Base-by-base conservation (phyloP, 2,113 vertebrate genomes). In the Zosterops hypoxanthus region DNA sequence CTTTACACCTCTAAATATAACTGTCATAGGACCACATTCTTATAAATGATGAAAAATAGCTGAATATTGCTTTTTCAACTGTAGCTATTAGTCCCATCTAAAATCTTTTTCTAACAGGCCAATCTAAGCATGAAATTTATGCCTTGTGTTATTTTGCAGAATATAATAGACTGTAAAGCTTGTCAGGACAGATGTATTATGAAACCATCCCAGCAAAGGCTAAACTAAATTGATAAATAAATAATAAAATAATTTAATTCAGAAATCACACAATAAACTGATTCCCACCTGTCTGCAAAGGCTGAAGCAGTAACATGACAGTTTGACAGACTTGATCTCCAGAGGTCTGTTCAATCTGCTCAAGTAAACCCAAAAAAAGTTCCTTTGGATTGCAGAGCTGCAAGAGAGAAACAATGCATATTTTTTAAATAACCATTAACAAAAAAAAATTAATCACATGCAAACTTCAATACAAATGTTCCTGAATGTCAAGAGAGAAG, bases 351-450 rank as follows among this genome's bases (percentile, higher is more conserved):
- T 99, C 99, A 88, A 99, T 98, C 96, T 99, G 98, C 95, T 99
- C 99, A 97, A 99, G 97, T 92, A 99, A 98, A 94, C 99, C 99
- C 93, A 99, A 97, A 92, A 99, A 97, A 93, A 99, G 97, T 97
- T 99, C 99, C 98, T 99, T 99, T 11, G 99, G 99, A 96, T 98
- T 98, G 95, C 99, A 99, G 3, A 98, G 97, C 99, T 99, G 95
- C 92, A 98, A 78, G 63, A 86, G 31, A 82, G 24, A 19, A 91
- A 72, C 39, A 87, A 85, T 9, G 6, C 4, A 1, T n/a, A 28
- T 17, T 34, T 34, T 34, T 34, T 34, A 34, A 34, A 66, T 29
- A 61, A 68, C 24, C 5, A 34, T 34, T 34, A 34, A 34, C 34
- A 34, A 34, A 53, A 76, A 79, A 82, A 59, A 36, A 49, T 13